Evolutionary conservation across 2,888 invertebrate species (phyloP), one percentile per base, ranked within the genome.

Genomic region (Idaea biselata): DNA sequence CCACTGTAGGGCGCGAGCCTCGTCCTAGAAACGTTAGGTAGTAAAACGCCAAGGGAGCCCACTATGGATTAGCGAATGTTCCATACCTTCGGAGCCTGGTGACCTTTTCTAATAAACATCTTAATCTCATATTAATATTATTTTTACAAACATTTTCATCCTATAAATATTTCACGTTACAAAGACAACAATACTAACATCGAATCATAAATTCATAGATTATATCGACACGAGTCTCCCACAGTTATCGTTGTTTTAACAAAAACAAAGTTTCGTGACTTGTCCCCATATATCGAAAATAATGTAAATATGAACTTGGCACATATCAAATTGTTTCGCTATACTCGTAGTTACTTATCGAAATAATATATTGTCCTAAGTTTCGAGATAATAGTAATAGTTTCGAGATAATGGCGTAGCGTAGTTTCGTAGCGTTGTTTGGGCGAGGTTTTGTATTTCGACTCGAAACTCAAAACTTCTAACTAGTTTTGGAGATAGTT

Each of bases 201-300:
- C 44, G 14, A 44, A 44, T 32, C 59, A 58, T 61, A 65, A 60
- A 62, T 58, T 56, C 61, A 53, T 59, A 63, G 62, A 62, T 62
- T 58, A 58, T 54, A 63, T 58, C 58, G 54, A 54, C 60, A 64
- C 62, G 14, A 44, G 44, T 44, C 55, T 75, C 16, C 18, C 31
- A 55, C 53, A 44, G 31, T 60, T 55, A 60, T 78, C 61, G 60
- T 63, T 70, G 58, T 58, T 18, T 53, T 54, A 53, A 18, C 11
- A 63, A 60, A 66, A 60, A 64, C 58, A 58, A 64, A 63, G 31
- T 62, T 60, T 61, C 63, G 67, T 70, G 70, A 70, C 70, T 59
- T 66, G 67, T 65, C 68, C n/a, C 64, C 68, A 65, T 68, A 66
- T 18, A 66, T 64, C 55, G 58, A 32, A 53, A 61, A 60, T 25